phyloP scores from a whole-genome alignment of 2,113 vertebrate species.

The Picathartes gymnocephalus region DNA sequence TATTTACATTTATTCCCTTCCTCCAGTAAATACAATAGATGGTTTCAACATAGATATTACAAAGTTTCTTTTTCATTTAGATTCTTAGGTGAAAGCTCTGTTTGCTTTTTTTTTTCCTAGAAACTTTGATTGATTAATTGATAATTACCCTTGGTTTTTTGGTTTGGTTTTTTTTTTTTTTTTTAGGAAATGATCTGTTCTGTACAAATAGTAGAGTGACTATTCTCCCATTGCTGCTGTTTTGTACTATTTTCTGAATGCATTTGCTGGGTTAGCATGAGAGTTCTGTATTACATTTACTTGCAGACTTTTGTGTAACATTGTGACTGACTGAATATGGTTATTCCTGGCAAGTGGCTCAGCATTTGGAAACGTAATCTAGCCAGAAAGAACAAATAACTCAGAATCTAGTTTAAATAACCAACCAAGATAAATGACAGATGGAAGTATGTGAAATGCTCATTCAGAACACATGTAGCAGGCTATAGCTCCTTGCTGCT shows the following conservation, averaged over 20 bases:
- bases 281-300: neutral
- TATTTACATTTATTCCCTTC: constrained; percentile 27
- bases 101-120: neutral
- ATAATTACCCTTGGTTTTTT: neutral
- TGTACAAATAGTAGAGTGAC: neutral
- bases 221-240: neutral
- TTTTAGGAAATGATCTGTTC: neutral
- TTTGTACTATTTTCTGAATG: neutral
- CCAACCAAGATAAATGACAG: neutral
- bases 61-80: neutral
- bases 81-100: neutral
- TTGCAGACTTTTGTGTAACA: neutral
- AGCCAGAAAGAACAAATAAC: neutral
- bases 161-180: neutral
- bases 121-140: neutral
- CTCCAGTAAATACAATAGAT: neutral
- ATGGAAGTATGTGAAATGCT: neutral
- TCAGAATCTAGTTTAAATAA: neutral
- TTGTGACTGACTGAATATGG: neutral
- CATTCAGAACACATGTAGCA: neutral
- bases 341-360: neutral
- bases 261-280: neutral
- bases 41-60: neutral
- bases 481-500: neutral
- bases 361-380: neutral